Evolutionary conservation across 2,113 vertebrate species (phyloP).

Genomic region (Nettapus auritus): DNA sequence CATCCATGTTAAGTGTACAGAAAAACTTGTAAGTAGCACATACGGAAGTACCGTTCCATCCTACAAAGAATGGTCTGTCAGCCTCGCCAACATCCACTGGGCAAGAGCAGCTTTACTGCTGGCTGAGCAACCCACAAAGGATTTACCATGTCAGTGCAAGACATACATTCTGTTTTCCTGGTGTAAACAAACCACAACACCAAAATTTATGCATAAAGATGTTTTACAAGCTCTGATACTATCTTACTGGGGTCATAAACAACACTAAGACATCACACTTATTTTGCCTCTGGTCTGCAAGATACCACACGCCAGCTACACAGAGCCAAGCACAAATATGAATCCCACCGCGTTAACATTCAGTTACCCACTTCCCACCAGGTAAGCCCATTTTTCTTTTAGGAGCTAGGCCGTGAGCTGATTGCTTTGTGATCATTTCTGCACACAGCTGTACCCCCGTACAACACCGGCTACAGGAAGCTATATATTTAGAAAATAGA

Average conservation of each 20-base stretch:
- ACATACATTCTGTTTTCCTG: neutral
- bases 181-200: neutral
- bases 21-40: neutral
- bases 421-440: neutral
- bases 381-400: neutral
- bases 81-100: neutral
- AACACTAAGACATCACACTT: neutral
- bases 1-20: neutral
- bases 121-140: neutral
- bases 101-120: neutral
- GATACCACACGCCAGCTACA: neutral
- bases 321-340: neutral
- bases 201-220: neutral
- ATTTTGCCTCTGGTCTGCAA: neutral
- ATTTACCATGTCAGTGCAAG: neutral
- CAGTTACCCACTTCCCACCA: neutral
- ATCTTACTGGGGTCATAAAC: neutral
- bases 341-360: fast-evolving
- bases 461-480: neutral
- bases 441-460: neutral
- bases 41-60: neutral
- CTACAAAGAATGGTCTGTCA: neutral
- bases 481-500: neutral
- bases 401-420: neutral
- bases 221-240: neutral